Evolutionary conservation across 2,888 invertebrate genomes (phyloP).

Genomic region (Cyclophora albipunctata): DNA sequence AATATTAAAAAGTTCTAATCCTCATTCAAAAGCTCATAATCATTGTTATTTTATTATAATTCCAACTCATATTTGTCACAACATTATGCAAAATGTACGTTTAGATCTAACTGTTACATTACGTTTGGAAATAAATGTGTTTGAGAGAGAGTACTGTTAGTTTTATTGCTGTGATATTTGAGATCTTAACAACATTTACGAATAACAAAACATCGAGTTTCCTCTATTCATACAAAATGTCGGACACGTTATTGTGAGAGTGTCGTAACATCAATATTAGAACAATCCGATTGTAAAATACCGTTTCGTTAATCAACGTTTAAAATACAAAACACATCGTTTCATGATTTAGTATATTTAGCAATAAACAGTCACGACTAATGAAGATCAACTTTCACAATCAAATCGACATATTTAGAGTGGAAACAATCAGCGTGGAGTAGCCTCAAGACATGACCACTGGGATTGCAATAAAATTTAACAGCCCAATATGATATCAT

Average conservation of each 20-base stretch:
- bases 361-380: neutral
- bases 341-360: no score
- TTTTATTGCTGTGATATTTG: slow-evolving; percentile 18
- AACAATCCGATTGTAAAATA: no score
- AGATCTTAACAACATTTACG: slow-evolving; percentile 8
- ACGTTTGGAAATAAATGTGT: slow-evolving; percentile 7
- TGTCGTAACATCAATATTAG: no score
- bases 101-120: slow-evolving; percentile 16
- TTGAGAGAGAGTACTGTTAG: slow-evolving; percentile 11
- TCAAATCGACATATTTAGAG: slow-evolving; percentile 1
- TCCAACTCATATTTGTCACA: slow-evolving; percentile 6
- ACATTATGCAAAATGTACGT: slow-evolving; percentile 15
- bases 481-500: slow-evolving; percentile 31
- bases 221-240: no score
- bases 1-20: no score
- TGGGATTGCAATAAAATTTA: slow-evolving; percentile 24
- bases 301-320: no score
- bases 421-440: slow-evolving; percentile 12
- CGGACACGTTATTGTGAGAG: no score
- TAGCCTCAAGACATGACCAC: slow-evolving; percentile 11
- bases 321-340: no score
- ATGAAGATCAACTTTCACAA: neutral
- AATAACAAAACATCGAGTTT: no score
- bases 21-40: no score
- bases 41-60: slow-evolving; percentile 1